Conservation (phyloP, 2,113 vertebrate genomes). For the Tringa solitaria region DNA sequence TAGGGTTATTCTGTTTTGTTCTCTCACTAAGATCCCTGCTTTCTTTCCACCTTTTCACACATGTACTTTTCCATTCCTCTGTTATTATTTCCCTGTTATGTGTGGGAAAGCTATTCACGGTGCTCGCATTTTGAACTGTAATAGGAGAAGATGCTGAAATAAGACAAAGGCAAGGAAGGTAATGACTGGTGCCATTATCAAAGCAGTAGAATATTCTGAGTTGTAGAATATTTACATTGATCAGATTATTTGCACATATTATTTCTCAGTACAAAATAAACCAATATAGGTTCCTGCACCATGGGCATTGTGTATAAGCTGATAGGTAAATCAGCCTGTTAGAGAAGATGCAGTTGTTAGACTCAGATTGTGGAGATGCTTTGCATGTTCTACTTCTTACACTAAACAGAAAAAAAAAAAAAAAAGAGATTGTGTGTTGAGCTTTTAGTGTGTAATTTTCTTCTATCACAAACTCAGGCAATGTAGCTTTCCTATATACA, state of each 20-base stretch:
- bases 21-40: neutral
- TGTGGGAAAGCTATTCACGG: neutral
- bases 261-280: constrained; percentile 7
- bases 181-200: neutral
- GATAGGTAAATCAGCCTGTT: neutral
- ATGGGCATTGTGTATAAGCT: neutral
- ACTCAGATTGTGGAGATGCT: neutral
- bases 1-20: neutral
- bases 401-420: neutral
- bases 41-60: neutral
- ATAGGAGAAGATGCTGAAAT: neutral
- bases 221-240: neutral
- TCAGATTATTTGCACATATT: neutral
- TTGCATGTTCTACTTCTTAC: constrained; percentile 9
- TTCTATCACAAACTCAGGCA: constrained; percentile 15
- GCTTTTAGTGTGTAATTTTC: constrained; percentile 50
- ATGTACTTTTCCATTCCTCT: neutral
- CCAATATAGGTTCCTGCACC: neutral
- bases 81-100: neutral
- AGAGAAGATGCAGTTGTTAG: neutral
- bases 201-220: neutral
- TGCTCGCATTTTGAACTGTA: neutral
- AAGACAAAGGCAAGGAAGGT: neutral
- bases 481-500: constrained; percentile 38
- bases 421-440: neutral